These are phyloP conservation scores for Drosophila kanekoi DNA, from an alignment of 2,888 invertebrate species.

Conservation along the genomic window DNA sequence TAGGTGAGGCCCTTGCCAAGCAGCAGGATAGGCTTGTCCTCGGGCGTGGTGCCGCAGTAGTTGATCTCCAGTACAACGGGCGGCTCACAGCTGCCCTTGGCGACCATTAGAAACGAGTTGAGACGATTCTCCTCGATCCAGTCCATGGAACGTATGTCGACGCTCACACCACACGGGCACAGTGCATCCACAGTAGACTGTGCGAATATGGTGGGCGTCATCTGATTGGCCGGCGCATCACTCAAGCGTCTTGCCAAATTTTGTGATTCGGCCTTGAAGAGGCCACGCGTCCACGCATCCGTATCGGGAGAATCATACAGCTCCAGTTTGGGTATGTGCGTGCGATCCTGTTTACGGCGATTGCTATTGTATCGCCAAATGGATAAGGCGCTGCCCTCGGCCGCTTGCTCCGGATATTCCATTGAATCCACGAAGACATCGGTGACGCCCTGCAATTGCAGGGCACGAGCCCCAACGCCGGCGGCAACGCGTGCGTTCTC, in stretches of 20 bases:
- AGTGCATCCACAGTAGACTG: slow-evolving; percentile 88
- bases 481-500: slow-evolving; percentile 89
- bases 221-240: slow-evolving; percentile 90
- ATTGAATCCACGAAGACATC: slow-evolving; percentile 88
- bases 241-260: slow-evolving; percentile 89
- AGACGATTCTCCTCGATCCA: slow-evolving; percentile 87
- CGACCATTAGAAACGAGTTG: slow-evolving; percentile 85
- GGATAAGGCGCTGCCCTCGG: slow-evolving; percentile 88
- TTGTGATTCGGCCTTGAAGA: slow-evolving; percentile 90
- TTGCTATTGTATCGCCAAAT: slow-evolving; percentile 88
- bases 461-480: slow-evolving; percentile 86
- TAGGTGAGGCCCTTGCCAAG: slow-evolving; percentile 87
- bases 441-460: slow-evolving; percentile 86
- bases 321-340: slow-evolving; percentile 85
- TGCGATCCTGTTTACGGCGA: slow-evolving; percentile 86
- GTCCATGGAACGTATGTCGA: slow-evolving; percentile 86
- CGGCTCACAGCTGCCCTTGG: slow-evolving; percentile 86
- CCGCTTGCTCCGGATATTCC: slow-evolving; percentile 88
- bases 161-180: slow-evolving; percentile 86
- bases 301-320: slow-evolving; percentile 86
- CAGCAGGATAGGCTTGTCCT: slow-evolving; percentile 86
- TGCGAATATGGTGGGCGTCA: slow-evolving; percentile 91
- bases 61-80: slow-evolving; percentile 87
- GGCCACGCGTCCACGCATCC: slow-evolving; percentile 88
- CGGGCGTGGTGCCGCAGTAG: slow-evolving; percentile 85